Evolutionary conservation across 2,113 vertebrate genomes (phyloP), one percentile per base, ranked within the genome.

Genomic region (Myotis davidii): DNA sequence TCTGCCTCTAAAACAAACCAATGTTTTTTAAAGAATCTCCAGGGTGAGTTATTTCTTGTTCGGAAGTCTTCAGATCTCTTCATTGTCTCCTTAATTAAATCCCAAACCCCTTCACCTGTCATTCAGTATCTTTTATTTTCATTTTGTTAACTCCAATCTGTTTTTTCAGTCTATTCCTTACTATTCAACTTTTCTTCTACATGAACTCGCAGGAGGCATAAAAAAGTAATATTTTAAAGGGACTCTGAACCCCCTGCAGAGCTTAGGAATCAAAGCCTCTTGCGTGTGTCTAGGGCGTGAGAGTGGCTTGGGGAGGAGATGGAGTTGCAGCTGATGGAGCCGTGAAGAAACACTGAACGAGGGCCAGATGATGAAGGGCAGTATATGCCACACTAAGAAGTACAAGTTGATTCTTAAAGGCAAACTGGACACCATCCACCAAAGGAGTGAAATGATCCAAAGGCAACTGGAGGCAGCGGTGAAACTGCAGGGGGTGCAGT

Each of bases 81-180:
- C 3, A 50, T 4, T 73, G 1, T 17, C 79, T 90, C n/a, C 39
- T 69, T 87, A 83, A 42, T 85, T 85, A 79, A 54, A 76, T 85
- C 84, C 61, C 42, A 69, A 87, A 61, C 4, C 39, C 29, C n/a
- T 45, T 54, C 56, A 25, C 18, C 37, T 73, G 1, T 37, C 50
- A 67, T 23, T 72, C 32, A 77, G 21, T 50, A 32, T 50, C 64
- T 39, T 83, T 89, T 74, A 37, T 56, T 29, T 16, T 23, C 5
- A 50, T 69, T 91, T 54, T 83, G 89, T 77, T 1, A 73, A 85
- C 12, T 61, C n/a, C 16, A 78, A 21, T 88, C n/a, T 79, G 37
- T 82, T 85, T 87, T 83, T 64, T 83, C 45, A 65, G 21, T 29
- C 6, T 88, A 65, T 82, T 70, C 81, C 67, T 91, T 82, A 89